phyloP scores from a whole-genome alignment of 2,888 invertebrate genomes.

The Amblyjoppa proteus region DNA sequence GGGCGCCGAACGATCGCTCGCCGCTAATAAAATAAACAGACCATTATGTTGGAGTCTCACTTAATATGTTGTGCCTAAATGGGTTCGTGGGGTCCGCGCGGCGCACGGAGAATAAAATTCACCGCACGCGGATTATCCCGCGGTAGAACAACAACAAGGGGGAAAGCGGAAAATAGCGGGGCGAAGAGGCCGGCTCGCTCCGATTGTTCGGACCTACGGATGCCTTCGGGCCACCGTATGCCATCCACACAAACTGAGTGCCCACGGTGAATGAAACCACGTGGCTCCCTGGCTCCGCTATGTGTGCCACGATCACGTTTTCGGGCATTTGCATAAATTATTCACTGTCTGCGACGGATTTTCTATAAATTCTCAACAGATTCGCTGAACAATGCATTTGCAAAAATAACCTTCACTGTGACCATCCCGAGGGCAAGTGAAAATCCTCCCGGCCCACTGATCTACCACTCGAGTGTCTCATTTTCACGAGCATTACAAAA shows the following conservation, averaged over 20 bases:
- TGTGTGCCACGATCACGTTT: slow-evolving; percentile 69
- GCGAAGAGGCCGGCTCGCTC: slow-evolving; percentile 17
- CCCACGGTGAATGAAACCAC: slow-evolving; percentile 7
- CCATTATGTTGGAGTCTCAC: slow-evolving; percentile 76
- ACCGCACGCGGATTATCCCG: slow-evolving; percentile 79
- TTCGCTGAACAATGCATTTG: background rate
- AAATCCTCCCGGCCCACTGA: background rate
- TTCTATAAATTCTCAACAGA: slow-evolving; percentile 6
- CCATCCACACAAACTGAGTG: slow-evolving; percentile 76
- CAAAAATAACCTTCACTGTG: background rate
- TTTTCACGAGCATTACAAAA: background rate
- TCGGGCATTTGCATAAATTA: slow-evolving; percentile 74
- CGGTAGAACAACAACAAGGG: slow-evolving; percentile 78
- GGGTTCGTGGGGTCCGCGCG: slow-evolving; percentile 51
- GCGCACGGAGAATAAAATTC: slow-evolving; percentile 70
- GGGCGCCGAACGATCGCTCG: slow-evolving; percentile 74
- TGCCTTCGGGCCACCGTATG: slow-evolving; percentile 68
- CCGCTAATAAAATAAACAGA: slow-evolving; percentile 82
- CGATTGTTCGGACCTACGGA: slow-evolving; percentile 48
- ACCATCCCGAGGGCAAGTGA: background rate
- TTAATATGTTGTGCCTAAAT: slow-evolving; percentile 78
- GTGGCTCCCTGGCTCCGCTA: background rate
- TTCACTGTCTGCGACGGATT: background rate
- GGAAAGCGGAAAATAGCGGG: slow-evolving; percentile 43
- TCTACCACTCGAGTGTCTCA: background rate